Conservation (phyloP, 2,888 invertebrate species). For the Kryphioiulus occultus region DNA sequence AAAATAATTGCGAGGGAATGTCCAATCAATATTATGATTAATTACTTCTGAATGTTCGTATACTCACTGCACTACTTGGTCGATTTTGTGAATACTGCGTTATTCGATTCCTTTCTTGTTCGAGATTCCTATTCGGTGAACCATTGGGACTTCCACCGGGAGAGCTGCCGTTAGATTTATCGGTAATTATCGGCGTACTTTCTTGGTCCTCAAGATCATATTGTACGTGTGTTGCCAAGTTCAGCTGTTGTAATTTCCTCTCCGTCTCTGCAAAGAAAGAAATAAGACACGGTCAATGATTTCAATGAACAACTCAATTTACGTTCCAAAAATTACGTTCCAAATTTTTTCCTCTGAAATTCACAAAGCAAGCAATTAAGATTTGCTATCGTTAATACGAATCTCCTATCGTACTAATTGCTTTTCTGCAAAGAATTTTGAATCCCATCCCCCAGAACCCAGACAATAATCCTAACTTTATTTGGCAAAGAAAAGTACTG, state of each 20-base stretch:
- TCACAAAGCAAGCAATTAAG: background rate
- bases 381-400: background rate
- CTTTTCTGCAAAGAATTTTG: background rate
- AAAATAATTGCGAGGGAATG: background rate
- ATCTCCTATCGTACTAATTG: background rate
- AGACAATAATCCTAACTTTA: background rate
- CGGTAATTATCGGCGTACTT: constrained; percentile 52
- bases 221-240: constrained; percentile 54
- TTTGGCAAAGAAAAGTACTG: background rate
- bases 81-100: constrained; percentile 37
- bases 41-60: background rate
- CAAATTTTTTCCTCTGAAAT: background rate
- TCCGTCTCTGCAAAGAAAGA: constrained; percentile 53
- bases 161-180: constrained; percentile 52
- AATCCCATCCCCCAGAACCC: background rate
- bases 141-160: constrained; percentile 48
- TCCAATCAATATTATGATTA: background rate
- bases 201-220: constrained; percentile 53
- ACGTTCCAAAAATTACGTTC: background rate
- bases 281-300: background rate
- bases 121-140: constrained; percentile 46
- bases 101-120: constrained; percentile 1
- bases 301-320: background rate
- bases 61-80: constrained; percentile 51
- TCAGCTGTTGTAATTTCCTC: constrained; percentile 53